Evolutionary conservation across 2,888 invertebrate species (phyloP).

Genomic region (Sarcophaga variegata): DNA sequence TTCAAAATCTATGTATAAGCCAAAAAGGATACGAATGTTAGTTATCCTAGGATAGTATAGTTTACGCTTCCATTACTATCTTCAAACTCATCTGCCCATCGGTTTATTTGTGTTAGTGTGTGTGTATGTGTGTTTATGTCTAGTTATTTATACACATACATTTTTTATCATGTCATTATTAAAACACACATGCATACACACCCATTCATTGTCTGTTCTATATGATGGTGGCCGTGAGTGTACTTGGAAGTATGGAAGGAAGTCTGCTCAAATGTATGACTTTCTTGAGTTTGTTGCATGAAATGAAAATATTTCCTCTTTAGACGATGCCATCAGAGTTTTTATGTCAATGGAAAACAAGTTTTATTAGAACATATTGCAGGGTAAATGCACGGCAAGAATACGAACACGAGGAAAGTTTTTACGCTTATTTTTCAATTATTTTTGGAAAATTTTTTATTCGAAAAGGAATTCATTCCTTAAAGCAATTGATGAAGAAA

Average conservation of each 20-base stretch:
- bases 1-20: too few species aligned
- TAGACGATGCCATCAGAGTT: neutral
- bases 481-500: neutral
- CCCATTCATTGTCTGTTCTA: neutral
- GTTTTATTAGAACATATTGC: neutral
- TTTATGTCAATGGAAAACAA: too few species aligned
- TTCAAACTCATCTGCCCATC: too few species aligned
- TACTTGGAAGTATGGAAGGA: too few species aligned
- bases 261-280: neutral
- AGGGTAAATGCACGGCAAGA: neutral
- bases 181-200: neutral
- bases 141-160: constrained; percentile 49
- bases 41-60: too few species aligned
- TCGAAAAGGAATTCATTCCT: neutral
- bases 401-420: too few species aligned
- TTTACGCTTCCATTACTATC: too few species aligned
- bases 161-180: constrained; percentile 54
- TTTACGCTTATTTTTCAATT: too few species aligned
- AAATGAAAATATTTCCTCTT: neutral
- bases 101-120: neutral
- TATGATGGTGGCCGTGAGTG: neutral
- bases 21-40: too few species aligned
- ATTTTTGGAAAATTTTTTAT: neutral
- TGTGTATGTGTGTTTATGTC: too few species aligned
- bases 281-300: neutral